Evolutionary conservation across 2,797 vertebrate species (phyloP).

Genomic region (Sebastes goodei): DNA sequence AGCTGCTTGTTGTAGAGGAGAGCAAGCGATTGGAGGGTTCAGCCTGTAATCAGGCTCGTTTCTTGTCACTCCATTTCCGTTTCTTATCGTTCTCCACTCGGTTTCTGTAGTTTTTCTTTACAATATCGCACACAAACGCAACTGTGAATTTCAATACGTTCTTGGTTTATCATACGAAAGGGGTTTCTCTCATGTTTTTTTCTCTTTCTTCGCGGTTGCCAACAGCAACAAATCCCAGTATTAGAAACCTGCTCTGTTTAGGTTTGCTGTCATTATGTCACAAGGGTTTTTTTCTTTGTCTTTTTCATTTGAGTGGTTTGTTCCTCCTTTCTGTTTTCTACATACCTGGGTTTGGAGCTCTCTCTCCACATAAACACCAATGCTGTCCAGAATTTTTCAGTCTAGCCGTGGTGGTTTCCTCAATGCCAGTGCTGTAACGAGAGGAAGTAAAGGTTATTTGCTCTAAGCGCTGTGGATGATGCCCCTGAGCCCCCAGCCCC

Average conservation of each 20-base stretch:
- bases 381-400: constrained; percentile 89
- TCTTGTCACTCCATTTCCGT: constrained; percentile 77
- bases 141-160: constrained; percentile 93
- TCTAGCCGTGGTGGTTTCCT: constrained; percentile 87
- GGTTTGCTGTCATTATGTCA: constrained; percentile 75
- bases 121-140: constrained; percentile 74
- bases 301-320: constrained; percentile 51
- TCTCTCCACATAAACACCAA: constrained; percentile 72
- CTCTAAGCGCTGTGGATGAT: constrained; percentile 85
- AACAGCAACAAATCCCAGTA: constrained; percentile 97
- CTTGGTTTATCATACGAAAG: constrained; percentile 83
- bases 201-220: constrained; percentile 87
- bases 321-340: constrained; percentile 58
- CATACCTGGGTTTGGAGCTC: constrained; percentile 56
- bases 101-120: constrained; percentile 80
- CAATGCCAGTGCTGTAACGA: constrained; percentile 86
- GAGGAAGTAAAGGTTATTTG: constrained; percentile 52
- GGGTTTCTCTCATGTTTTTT: constrained; percentile 55
- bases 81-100: constrained; percentile 78
- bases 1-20: constrained; percentile 69
- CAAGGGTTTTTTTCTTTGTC: constrained; percentile 15
- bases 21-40: constrained; percentile 77
- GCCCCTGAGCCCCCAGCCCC: constrained; percentile 73
- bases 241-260: constrained; percentile 92
- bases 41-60: constrained; percentile 60